phyloP scores from a whole-genome alignment of 2,888 invertebrate species.

The Morpho helenor region DNA sequence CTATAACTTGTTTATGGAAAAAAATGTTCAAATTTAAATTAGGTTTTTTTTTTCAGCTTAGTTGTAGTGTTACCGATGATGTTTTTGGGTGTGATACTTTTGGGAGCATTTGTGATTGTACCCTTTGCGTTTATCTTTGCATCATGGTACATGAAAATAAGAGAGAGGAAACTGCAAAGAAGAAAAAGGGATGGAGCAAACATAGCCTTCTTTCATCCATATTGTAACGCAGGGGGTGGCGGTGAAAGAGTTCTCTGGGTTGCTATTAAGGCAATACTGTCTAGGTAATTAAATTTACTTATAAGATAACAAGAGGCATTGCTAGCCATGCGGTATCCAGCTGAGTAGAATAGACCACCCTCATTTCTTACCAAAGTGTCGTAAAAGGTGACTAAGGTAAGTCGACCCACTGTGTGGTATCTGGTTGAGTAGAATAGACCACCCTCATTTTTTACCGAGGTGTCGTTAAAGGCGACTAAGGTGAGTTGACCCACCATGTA shows the following conservation, averaged over 20 bases:
- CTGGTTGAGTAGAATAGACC: too few species aligned
- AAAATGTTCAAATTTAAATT: background rate
- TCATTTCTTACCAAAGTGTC: too few species aligned
- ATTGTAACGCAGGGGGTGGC: constrained; percentile 98
- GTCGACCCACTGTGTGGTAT: too few species aligned
- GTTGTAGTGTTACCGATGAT: constrained; percentile 48
- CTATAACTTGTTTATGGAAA: too few species aligned
- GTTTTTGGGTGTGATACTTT: constrained; percentile 43
- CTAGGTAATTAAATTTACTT: constrained; percentile 71
- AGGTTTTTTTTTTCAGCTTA: constrained; percentile 42
- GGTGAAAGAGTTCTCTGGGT: constrained; percentile 98
- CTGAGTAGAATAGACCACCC: too few species aligned
- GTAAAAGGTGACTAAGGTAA: too few species aligned
- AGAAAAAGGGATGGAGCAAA: constrained; percentile 66
- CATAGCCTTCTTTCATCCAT: constrained; percentile 97
- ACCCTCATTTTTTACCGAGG: too few species aligned
- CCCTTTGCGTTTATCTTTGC: constrained; percentile 66
- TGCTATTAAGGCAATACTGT: constrained; percentile 89
- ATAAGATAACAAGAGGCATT: too few species aligned
- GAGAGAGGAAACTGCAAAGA: constrained; percentile 57
- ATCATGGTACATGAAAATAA: constrained; percentile 70
- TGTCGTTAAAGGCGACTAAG: too few species aligned
- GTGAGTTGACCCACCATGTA: too few species aligned
- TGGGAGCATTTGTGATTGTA: constrained; percentile 50
- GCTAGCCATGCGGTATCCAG: too few species aligned